Evolutionary conservation across 2,113 vertebrate genomes (phyloP).

Genomic region (Redunca redunca): DNA sequence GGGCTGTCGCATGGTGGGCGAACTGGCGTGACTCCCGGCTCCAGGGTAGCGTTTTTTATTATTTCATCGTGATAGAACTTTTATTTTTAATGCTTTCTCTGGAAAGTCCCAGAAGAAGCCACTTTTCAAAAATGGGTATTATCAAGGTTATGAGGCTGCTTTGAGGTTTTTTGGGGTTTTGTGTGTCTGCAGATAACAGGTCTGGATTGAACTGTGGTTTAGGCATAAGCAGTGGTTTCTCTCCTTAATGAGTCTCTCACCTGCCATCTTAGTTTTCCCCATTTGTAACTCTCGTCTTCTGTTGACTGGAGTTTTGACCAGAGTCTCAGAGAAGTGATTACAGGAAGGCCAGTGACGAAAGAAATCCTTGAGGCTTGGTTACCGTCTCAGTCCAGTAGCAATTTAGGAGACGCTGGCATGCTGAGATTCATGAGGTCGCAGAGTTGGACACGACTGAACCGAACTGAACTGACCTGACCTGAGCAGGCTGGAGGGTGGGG

Average conservation of each 20-base stretch:
- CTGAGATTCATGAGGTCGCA: too few relatives aligned
- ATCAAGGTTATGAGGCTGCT: neutral
- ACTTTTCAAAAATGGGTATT: neutral
- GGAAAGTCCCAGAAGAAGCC: neutral
- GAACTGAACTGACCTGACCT: neutral
- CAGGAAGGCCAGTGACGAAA: neutral
- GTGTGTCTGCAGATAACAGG: neutral
- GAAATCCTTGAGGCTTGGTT: too few relatives aligned
- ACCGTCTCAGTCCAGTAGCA: neutral
- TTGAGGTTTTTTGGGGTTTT: neutral
- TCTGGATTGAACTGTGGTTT: neutral
- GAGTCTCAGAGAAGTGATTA: neutral
- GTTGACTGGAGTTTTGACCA: neutral
- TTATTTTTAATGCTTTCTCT: slow-evolving; percentile 16
- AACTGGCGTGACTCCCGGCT: neutral
- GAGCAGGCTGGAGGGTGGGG: neutral
- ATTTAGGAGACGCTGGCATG: neutral
- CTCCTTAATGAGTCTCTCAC: slow-evolving; percentile 23
- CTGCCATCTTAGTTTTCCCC: neutral
- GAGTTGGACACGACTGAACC: too few relatives aligned
- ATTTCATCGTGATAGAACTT: neutral
- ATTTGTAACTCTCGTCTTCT: neutral
- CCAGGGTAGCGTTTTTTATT: neutral
- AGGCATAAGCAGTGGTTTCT: neutral
- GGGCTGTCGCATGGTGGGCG: accelerated